phyloP scores from a whole-genome alignment of 2,888 invertebrate species.

The Volucella inanis region DNA sequence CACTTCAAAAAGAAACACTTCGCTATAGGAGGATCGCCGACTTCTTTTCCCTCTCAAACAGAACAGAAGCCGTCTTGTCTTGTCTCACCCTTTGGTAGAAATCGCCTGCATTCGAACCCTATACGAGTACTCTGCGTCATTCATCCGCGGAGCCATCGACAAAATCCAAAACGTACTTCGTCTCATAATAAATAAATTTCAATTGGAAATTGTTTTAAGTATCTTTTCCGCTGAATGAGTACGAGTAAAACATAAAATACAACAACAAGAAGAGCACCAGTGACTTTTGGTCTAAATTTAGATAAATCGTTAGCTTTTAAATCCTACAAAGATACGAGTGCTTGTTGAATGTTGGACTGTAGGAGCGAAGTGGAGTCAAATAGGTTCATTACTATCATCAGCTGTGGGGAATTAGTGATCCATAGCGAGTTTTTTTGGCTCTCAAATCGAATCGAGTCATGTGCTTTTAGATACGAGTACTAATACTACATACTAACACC shows the following conservation, averaged over 20 bases:
- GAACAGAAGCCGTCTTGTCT: conserved; percentile 4
- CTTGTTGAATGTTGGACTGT: too few relatives aligned
- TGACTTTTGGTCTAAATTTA: conserved; percentile 27
- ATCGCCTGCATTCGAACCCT: conserved; percentile 5
- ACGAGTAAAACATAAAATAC: not conserved
- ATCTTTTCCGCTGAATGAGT: conserved; percentile 54
- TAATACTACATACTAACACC: conserved; percentile 34
- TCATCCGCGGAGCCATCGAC: conserved; percentile 56
- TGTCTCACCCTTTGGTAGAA: not conserved
- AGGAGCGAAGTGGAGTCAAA: not conserved
- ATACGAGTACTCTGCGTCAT: conserved; percentile 43
- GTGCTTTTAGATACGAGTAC: too few relatives aligned
- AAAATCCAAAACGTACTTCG: conserved; percentile 45
- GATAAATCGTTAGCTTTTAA: conserved; percentile 14
- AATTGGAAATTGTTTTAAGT: conserved; percentile 51
- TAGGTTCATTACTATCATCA: not conserved
- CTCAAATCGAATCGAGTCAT: conserved; percentile 13
- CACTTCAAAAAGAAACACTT: conserved; percentile 34
- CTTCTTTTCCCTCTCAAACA: conserved; percentile 23
- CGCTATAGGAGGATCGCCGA: not conserved
- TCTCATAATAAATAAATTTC: conserved; percentile 51
- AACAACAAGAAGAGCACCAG: not conserved
- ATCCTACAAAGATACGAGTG: too few relatives aligned
- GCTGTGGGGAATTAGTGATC: not conserved
- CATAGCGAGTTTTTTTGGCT: conserved; percentile 2